Evolutionary conservation across 1,140 invertebrate genomes (phyloP), one percentile per base, ranked within the genome.

Genomic region (Camponotus floridanus): DNA sequence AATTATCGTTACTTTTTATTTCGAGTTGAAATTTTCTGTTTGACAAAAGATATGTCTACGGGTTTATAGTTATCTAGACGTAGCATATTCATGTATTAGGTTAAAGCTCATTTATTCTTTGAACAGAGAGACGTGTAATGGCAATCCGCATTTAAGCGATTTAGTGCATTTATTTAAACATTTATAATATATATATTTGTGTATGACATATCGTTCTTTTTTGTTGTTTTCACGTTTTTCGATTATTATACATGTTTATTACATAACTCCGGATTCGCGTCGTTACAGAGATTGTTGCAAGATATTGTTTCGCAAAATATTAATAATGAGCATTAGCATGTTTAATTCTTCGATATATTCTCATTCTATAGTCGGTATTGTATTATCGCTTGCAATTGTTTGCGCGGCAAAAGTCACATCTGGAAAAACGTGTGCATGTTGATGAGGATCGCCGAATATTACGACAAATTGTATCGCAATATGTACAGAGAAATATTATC

Each of bases 121-220:
- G 18, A 51, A 48, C 18, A 39, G 9, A 48, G 42, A 51, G 33
- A 81, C n/a, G 6, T 33, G n/a, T 31, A 3, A 64, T 45, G 39
- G 21, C 65, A 39, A 51, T 21, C 9, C 11, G 79, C 67, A 81
- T 81, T 81, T 80, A 68, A 5, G 18, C 11, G 9, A 51, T 68
- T 55, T 59, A 11, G 2, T 45, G 79, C 73, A 79, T 57, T 78
- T 80, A 80, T 85, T 79, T 57, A 33, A 65, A 80, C 13, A 57
- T 26, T 45, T 64, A 13, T 39, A 55, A 36, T 21, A 33, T 18
- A 15, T 78, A 9, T 13, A 36, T 76, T 78, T 48, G 31, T 59
- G 11, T n/a, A 39, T 51, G 48, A 26, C 21, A 8, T 33, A 21
- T 74, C 2, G 15, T 73, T 73, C 39, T 61, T 11, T 48, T 76